Base-by-base conservation (phyloP, 2,797 vertebrate genomes). In the Micromesistius poutassou region DNA sequence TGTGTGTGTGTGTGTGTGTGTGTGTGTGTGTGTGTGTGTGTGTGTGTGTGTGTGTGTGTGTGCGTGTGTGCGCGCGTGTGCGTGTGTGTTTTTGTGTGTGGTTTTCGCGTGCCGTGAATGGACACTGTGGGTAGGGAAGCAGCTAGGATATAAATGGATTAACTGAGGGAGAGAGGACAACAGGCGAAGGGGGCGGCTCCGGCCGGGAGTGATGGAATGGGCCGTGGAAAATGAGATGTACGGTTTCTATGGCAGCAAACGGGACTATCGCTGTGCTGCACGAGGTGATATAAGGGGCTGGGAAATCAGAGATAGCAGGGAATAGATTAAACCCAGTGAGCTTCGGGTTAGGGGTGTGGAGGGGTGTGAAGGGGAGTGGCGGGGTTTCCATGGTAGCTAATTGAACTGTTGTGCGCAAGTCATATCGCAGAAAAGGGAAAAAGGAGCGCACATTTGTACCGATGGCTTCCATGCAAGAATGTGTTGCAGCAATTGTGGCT, bases 161-260 rank as follows among this genome's bases (percentile, higher is more conserved):
- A 30, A 75, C 30, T 30, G 0, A 74, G 33, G 80, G 72, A 73
- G n/a, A 72, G n/a, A 73, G n/a, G 12, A 73, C 72, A 73, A 40
- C 4, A 12, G 35, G 72, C n/a, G 13, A 36, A 16, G 16, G 30
- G 31, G 12, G 80, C 30, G 71, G 31, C 72, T 80, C 78, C 81
- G 85, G 80, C 7, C 81, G 79, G 78, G 74, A 87, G 36, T 82
- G 83, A 87, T 84, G 79, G 77, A 87, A 72, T 13, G 12, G 55
- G 70, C 77, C 81, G 81, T 5, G 74, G 81, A 85, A 84, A 91
- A 90, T 83, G 68, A 89, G 86, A 90, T 76, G 78, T 85, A 76
- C 78, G 85, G 87, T 87, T 80, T 79, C 81, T 84, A 84, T 87
- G 84, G 80, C 82, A 85, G 85, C 85, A 86, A 86, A 88, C 30